Percentiles rank a stretch among this genome's conserved stretches.
These are phyloP conservation scores for Pseudomyrmex concolor DNA, from an alignment of 1,140 invertebrate species.

Conservation along the genomic window DNA sequence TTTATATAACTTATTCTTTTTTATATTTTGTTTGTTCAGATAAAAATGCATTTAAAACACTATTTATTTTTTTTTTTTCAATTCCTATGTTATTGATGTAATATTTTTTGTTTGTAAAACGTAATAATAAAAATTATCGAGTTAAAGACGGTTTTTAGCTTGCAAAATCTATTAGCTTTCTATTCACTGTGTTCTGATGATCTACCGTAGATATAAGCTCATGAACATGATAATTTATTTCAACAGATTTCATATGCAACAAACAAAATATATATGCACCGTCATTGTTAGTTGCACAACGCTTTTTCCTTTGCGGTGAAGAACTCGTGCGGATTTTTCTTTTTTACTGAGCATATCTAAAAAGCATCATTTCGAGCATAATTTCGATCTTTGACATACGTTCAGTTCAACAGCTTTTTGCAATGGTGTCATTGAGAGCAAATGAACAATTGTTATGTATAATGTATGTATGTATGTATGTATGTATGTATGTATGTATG, in stretches of 20 bases:
- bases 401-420: neutral
- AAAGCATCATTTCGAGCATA: conserved; percentile 21
- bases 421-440: neutral
- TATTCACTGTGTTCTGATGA: conserved; percentile 24
- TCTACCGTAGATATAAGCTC: conserved; percentile 24
- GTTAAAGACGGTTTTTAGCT: neutral
- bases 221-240: conserved; percentile 68
- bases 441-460: neutral
- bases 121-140: neutral
- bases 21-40: no score
- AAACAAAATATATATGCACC: conserved; percentile 58
- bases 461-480: neutral
- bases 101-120: neutral
- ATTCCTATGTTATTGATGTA: no score
- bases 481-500: no score
- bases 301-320: conserved; percentile 54
- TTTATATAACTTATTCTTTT: no score
- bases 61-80: no score
- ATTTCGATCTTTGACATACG: neutral
- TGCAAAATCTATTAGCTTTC: conserved; percentile 9
- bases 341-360: conserved; percentile 59
- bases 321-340: conserved; percentile 17
- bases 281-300: conserved; percentile 50
- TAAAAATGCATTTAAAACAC: no score
- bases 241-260: conserved; percentile 67